These are phyloP conservation scores for Pogonocichla stellata DNA, from an alignment of 2,113 vertebrate genomes.

Conservation along the genomic window DNA sequence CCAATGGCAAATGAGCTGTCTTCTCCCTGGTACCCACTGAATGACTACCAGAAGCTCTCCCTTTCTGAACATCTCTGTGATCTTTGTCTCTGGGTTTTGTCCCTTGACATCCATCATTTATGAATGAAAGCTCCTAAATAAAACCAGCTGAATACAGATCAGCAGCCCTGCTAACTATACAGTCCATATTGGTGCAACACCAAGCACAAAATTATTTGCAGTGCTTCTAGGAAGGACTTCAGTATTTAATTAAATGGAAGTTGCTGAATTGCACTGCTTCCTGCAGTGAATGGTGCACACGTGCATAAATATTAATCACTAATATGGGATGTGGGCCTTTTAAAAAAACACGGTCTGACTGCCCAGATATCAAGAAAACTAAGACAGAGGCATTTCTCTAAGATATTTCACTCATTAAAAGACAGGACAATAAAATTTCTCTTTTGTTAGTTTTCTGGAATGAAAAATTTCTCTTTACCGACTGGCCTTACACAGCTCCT, in stretches of 20 bases:
- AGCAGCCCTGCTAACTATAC: neutral
- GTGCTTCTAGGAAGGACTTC: neutral
- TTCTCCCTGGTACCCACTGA: neutral
- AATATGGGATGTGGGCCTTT: neutral
- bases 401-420: neutral
- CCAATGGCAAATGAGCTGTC: neutral
- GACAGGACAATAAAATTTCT: neutral
- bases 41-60: neutral
- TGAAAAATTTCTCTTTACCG: neutral
- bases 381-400: neutral
- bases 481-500: neutral
- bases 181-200: neutral
- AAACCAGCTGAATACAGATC: neutral
- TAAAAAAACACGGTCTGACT: neutral
- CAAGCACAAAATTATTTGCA: neutral
- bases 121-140: neutral
- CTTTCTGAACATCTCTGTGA: neutral
- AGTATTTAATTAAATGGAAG: neutral
- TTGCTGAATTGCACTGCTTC: neutral
- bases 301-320: neutral
- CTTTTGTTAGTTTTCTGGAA: neutral
- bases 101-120: neutral
- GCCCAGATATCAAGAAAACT: neutral
- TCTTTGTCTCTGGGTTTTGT: slow-evolving; percentile 3
- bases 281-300: neutral